Evolutionary conservation across 1,140 invertebrate species (phyloP).

Genomic region (Zaprionus inermis): DNA sequence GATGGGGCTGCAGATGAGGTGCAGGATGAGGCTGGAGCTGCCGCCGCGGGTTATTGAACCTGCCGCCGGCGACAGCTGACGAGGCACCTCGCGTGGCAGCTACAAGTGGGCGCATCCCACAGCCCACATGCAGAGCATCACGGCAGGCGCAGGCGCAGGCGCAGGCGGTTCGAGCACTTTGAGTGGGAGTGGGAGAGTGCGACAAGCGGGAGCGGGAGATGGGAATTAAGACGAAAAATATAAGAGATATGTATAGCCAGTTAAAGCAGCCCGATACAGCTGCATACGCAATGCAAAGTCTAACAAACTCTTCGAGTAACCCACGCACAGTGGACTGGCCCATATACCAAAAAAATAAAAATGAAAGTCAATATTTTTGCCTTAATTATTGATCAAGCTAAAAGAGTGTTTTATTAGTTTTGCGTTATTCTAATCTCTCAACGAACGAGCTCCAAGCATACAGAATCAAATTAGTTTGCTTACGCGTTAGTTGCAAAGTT

Average conservation of each 20-base stretch:
- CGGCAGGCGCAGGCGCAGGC: not conserved
- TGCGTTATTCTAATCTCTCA: too few relatives aligned
- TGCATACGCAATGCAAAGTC: not conserved
- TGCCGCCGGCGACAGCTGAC: constrained; percentile 50
- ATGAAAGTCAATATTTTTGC: too few relatives aligned
- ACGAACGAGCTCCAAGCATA: too few relatives aligned
- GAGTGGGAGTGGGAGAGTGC: not conserved
- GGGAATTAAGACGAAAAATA: not conserved
- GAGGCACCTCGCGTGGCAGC: constrained; percentile 18
- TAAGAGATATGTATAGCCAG: not conserved
- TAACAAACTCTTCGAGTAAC: not conserved
- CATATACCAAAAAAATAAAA: too few relatives aligned
- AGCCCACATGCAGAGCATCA: constrained; percentile 17
- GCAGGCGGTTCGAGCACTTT: not conserved
- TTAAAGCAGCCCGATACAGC: not conserved
- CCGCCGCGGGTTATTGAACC: constrained; percentile 67
- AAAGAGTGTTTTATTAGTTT: too few relatives aligned
- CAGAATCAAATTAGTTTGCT: too few relatives aligned
- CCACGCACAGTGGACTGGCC: not conserved
- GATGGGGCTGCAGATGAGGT: constrained; percentile 8
- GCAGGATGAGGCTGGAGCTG: constrained; percentile 24
- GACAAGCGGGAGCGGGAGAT: not conserved
- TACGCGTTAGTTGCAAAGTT: too few relatives aligned
- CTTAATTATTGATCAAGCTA: too few relatives aligned
- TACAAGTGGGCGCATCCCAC: constrained; percentile 19